Base-by-base conservation (phyloP, 2,113 vertebrate species). In the Istiophorus platypterus region DNA sequence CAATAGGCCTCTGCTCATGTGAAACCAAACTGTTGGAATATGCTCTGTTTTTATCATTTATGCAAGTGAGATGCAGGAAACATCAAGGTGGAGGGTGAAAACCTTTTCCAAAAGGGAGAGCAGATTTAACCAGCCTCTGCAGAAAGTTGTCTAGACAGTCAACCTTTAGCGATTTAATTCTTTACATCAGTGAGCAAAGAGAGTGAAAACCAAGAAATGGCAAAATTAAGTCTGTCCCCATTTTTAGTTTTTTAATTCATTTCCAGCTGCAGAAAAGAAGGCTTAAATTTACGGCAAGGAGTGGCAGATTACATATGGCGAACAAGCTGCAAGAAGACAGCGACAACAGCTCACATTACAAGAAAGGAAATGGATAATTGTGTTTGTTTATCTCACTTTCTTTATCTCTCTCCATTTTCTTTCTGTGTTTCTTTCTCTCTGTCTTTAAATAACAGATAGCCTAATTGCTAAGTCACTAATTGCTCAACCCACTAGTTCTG, bases 71-170 rank as follows among this genome's bases (percentile, higher is more conserved):
- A 80, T 4, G 24, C 34, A 57, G 22, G 15, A 7, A 58, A 72
- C 54, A 69, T 85, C 81, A 70, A 2, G 3, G 41, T 1, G 63
- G 34, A 57, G 31, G 31, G 41, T 26, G 34, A 73, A 34, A 39
- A 57, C 61, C 29, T 27, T 58, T 76, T 34, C 37, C 29, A 20
- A 81, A 74, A 67, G 39, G 24, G 18, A 77, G 29, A 2, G 11
- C 26, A 39, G 42, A 68, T 54, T 49, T 76, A 51, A 52, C 2
- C 24, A 42, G 14, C n/a, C 15, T 67, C 49, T 57, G 59, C 37
- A 70, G 58, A 82, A 66, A 58, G 47, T 62, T 76, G 80, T 86
- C 83, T 86, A 79, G 88, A 84, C 80, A 45, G 52, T 57, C 75
- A 56, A 72, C 70, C 65, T 79, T 80, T 26, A 42, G 47, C 59